Percentiles rank a stretch among this genome's conserved stretches.
phyloP scores from a whole-genome alignment of 2,888 invertebrate genomes.

The Idaea straminata region DNA sequence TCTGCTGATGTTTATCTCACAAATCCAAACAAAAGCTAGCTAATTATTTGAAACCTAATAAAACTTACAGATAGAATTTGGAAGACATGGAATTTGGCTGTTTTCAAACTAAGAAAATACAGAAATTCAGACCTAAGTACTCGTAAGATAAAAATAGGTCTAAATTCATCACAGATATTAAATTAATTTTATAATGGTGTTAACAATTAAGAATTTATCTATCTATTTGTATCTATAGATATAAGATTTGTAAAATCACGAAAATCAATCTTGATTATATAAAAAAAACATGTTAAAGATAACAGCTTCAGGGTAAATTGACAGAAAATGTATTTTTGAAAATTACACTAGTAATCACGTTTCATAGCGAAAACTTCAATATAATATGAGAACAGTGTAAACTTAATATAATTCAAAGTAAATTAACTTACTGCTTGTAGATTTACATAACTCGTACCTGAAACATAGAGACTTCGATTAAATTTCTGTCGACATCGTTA shows the following conservation, averaged over 20 bases:
- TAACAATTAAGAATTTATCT: not conserved
- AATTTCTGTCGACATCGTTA: conserved; percentile 16
- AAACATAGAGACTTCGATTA: conserved; percentile 31
- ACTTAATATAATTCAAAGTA: not conserved
- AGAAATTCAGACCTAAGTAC: too few species aligned
- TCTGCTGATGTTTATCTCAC: not conserved
- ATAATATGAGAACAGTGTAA: not conserved
- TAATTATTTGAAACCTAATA: not conserved
- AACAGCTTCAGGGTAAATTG: not conserved
- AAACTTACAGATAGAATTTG: not conserved
- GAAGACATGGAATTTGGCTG: not conserved
- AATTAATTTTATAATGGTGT: not conserved
- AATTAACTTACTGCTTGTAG: conserved; percentile 40
- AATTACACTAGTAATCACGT: not conserved
- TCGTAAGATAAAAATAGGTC: not conserved
- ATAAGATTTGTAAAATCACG: not conserved
- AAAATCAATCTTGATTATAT: not conserved
- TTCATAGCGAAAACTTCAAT: not conserved
- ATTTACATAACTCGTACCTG: conserved; percentile 58
- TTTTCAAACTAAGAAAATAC: too few species aligned
- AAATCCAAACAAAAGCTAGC: not conserved
- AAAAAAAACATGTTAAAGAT: not conserved
- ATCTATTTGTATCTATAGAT: not conserved
- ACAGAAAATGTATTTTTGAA: not conserved
- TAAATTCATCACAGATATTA: not conserved